These are phyloP conservation scores for Heliconius hortense DNA, from an alignment of 2,888 invertebrate species.

Conservation along the genomic window DNA sequence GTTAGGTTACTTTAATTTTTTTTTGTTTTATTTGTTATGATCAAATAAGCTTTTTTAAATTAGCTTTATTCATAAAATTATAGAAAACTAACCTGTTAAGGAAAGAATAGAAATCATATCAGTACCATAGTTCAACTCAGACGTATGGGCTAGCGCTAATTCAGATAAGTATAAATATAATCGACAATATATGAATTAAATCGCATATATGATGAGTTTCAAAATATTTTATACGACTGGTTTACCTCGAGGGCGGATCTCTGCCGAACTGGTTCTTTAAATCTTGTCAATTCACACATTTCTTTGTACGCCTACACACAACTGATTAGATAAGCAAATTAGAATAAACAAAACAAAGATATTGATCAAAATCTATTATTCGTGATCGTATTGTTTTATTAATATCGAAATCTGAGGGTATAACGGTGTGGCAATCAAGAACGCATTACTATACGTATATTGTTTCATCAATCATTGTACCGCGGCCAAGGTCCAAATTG, in stretches of 20 bases:
- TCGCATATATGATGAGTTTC: not conserved
- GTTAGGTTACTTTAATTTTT: too few species aligned
- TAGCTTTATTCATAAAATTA: not conserved
- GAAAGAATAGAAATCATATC: not conserved
- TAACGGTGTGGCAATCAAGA: constrained; percentile 44
- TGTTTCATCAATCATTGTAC: constrained; percentile 44
- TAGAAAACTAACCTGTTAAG: not conserved
- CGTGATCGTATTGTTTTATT: constrained; percentile 38
- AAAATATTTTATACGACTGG: not conserved
- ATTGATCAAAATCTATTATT: constrained; percentile 37
- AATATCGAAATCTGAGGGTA: constrained; percentile 39
- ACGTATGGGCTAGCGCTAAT: not conserved
- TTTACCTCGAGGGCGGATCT: constrained; percentile 1
- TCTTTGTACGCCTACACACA: constrained; percentile 5
- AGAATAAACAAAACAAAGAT: constrained; percentile 40
- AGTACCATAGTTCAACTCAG: not conserved
- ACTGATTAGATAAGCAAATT: constrained; percentile 34
- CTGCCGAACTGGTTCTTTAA: constrained; percentile 6
- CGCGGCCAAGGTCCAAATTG: constrained; percentile 41
- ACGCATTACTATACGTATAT: constrained; percentile 43
- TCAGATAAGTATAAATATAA: not conserved
- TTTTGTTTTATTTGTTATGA: too few species aligned
- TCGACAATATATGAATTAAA: not conserved
- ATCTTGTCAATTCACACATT: not conserved
- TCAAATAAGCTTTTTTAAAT: not conserved